These are phyloP conservation scores for Calameuta idolon DNA, from an alignment of 2,888 invertebrate species.

Conservation along the genomic window DNA sequence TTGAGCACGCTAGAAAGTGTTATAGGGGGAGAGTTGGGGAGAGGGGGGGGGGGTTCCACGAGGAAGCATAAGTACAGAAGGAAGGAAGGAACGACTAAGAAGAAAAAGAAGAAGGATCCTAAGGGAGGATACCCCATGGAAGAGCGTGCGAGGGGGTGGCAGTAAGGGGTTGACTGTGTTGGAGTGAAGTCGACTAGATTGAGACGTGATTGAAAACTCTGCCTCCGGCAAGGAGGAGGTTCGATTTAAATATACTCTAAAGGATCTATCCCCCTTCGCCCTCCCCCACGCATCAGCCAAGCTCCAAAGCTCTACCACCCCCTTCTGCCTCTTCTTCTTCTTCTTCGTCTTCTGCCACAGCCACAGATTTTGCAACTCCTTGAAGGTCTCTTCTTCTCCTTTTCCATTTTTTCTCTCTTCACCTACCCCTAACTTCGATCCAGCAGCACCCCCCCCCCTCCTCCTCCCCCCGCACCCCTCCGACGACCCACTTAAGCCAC, in stretches of 20 bases:
- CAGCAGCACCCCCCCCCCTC: background rate
- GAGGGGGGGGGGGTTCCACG: conserved; percentile 51
- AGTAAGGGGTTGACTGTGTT: conserved; percentile 29
- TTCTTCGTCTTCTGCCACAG: conserved; percentile 7
- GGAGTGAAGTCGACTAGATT: conserved; percentile 54
- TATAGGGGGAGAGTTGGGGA: too few species aligned
- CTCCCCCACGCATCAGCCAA: background rate
- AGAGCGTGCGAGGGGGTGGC: conserved; percentile 11
- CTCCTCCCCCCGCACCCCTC: background rate
- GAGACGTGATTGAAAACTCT: conserved; percentile 64
- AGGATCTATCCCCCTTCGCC: background rate
- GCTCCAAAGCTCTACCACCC: background rate
- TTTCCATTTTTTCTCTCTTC: conserved; percentile 14
- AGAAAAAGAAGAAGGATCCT: conserved; percentile 21
- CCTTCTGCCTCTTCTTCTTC: conserved; percentile 13
- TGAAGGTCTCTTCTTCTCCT: background rate
- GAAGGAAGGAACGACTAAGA: conserved; percentile 29
- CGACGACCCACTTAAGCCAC: background rate
- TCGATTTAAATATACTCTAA: conserved; percentile 55
- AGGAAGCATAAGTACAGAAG: conserved; percentile 69
- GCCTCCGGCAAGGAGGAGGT: conserved; percentile 51
- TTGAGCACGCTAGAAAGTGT: conserved; percentile 22
- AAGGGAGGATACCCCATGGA: too few species aligned
- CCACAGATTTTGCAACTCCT: conserved; percentile 1
- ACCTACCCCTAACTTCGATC: background rate